Evolutionary conservation across 2,888 invertebrate genomes (phyloP), one percentile per base, ranked within the genome.

Genomic region (Caenorhabditis sp.): DNA sequence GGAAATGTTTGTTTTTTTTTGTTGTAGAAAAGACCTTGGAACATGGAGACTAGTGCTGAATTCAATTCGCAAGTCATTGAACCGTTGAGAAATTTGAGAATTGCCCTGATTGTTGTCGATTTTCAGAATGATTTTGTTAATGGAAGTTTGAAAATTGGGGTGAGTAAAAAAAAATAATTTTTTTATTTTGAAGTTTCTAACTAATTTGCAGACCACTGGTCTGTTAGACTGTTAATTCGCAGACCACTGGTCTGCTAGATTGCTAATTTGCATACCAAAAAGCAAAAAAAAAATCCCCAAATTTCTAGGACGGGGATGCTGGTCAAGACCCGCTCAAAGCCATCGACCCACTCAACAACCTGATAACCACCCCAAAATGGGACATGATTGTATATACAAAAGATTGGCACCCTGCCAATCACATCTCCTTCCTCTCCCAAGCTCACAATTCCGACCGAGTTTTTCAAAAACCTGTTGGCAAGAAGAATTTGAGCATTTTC

Each of bases 111-210:
- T 77, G 92, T 97, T 75, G 94, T 97, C 77, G 97, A 97, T 89
- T 95, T 97, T 26, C 97, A 97, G 90, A 97, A 97, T 89, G 97
- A 97, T 90, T 97, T 97, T 90, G 95, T 97, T 88, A 92, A 93
- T 66, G 97, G 97, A 59, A 93, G 95, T 3, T 91, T 97, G 84
- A 93, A 95, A 89, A 93, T 97, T 88, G 55, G 26, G 51, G 51
- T 51, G 23, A 31, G 31, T 31, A 31, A 31, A 50, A 50, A 50
- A 50, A 19, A 50, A 10, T 37, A 14, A 37, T 10, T 10, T 14
- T 37, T 37, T 37, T 37, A 37, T 37, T 37, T 37, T 14, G 14
- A 37, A 10, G 14, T 37, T n/a, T n/a, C n/a, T n/a, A n/a, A n/a
- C n/a, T n/a, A n/a, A n/a, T n/a, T n/a, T n/a, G n/a, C n/a, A n/a